Evolutionary conservation across 2,888 invertebrate genomes (phyloP).

Genomic region (Meloe dianella): DNA sequence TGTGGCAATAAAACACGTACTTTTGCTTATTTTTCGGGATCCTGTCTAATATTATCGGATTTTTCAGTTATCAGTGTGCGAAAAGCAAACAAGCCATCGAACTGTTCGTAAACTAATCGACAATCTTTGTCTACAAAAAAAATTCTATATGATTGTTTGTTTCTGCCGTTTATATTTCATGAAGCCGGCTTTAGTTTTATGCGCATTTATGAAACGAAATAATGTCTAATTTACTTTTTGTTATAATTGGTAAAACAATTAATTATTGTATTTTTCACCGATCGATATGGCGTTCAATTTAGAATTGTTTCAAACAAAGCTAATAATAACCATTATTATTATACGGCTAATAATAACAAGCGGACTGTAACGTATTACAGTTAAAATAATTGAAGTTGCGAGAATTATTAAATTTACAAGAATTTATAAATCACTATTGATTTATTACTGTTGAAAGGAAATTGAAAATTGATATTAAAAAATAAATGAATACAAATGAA

Average conservation of each 20-base stretch:
- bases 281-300: not conserved
- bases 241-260: not conserved
- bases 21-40: too few relatives aligned
- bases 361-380: not conserved
- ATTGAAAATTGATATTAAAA: not conserved
- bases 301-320: not conserved
- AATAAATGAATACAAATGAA: not conserved
- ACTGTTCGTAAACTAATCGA: too few relatives aligned
- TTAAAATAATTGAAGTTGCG: not conserved
- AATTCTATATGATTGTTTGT: too few relatives aligned
- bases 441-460: not conserved
- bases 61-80: too few relatives aligned
- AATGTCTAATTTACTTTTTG: not conserved
- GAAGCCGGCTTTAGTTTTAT: too few relatives aligned
- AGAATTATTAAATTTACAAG: not conserved
- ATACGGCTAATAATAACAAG: not conserved
- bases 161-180: too few relatives aligned
- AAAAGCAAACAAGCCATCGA: too few relatives aligned
- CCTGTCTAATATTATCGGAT: too few relatives aligned
- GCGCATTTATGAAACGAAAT: not conserved
- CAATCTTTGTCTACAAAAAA: not conserved
- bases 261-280: not conserved
- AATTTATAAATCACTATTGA: not conserved
- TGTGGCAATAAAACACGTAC: too few relatives aligned
- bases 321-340: not conserved